phyloP scores from a whole-genome alignment of 1,140 invertebrate genomes.

The Argopecten irradians region DNA sequence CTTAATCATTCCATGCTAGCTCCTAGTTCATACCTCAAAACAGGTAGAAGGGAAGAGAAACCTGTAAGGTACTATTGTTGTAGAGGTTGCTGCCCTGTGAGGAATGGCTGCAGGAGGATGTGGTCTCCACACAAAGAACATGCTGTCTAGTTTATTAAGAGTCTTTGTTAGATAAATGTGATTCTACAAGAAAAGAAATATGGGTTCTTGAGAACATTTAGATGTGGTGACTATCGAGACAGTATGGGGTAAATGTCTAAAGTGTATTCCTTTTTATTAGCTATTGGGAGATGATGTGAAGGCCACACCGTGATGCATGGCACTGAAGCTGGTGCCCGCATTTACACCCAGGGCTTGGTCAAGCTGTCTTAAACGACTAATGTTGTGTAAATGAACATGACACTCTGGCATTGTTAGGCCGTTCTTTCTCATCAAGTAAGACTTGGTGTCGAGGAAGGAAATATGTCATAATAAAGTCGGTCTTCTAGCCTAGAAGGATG shows the following conservation, averaged over 20 bases:
- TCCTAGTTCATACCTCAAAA: not conserved
- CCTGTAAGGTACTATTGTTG: too few relatives aligned
- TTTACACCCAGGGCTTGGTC: not conserved
- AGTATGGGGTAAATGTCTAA: not conserved
- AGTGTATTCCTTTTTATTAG: conserved; percentile 17
- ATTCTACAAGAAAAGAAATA: not conserved
- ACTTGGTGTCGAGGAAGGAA: not conserved
- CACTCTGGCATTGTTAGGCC: not conserved
- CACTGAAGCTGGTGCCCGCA: conserved; percentile 12
- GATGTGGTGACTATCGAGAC: not conserved
- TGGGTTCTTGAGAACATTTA: not conserved
- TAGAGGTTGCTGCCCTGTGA: too few relatives aligned
- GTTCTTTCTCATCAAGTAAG: conserved; percentile 21
- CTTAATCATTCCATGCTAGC: too few relatives aligned
- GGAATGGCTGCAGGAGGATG: not conserved
- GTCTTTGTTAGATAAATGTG: not conserved
- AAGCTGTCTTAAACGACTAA: conserved; percentile 5
- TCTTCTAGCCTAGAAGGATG: not conserved
- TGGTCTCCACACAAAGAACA: not conserved
- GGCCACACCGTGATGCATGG: not conserved
- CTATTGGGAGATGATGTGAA: not conserved
- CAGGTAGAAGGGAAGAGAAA: not conserved
- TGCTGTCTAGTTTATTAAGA: not conserved
- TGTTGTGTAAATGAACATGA: conserved; percentile 22
- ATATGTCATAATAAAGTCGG: conserved; percentile 10